These are phyloP conservation scores for Bombus huntii DNA, from an alignment of 1,140 invertebrate species.

Conservation along the genomic window DNA sequence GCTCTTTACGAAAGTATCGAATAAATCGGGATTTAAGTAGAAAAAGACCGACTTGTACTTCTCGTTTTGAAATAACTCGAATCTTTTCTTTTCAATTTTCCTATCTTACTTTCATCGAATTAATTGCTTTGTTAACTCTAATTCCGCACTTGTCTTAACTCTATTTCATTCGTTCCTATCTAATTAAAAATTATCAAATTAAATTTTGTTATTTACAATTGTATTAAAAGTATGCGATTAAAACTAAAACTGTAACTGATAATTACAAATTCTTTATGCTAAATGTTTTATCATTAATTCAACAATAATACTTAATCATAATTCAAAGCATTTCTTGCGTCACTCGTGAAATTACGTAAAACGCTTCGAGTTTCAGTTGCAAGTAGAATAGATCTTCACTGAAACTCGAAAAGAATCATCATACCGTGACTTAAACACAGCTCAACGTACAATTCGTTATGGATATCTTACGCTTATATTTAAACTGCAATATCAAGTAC, in stretches of 20 bases:
- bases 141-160: background rate
- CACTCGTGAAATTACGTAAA: background rate
- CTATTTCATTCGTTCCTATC: too few species aligned
- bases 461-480: background rate
- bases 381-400: background rate
- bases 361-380: background rate
- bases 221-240: too few species aligned
- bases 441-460: background rate
- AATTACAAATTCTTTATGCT: background rate
- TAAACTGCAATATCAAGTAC: background rate
- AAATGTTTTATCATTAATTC: background rate
- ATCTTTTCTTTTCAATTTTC: background rate
- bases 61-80: background rate
- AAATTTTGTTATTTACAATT: too few species aligned
- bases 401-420: background rate
- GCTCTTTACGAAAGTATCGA: too few species aligned
- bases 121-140: background rate
- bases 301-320: fast-evolving
- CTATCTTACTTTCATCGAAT: background rate
- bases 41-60: too few species aligned
- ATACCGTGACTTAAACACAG: background rate
- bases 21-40: too few species aligned
- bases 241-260: too few species aligned
- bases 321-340: background rate
- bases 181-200: too few species aligned